phyloP scores from a whole-genome alignment of 2,888 invertebrate species.

The Eilema griseolum region DNA sequence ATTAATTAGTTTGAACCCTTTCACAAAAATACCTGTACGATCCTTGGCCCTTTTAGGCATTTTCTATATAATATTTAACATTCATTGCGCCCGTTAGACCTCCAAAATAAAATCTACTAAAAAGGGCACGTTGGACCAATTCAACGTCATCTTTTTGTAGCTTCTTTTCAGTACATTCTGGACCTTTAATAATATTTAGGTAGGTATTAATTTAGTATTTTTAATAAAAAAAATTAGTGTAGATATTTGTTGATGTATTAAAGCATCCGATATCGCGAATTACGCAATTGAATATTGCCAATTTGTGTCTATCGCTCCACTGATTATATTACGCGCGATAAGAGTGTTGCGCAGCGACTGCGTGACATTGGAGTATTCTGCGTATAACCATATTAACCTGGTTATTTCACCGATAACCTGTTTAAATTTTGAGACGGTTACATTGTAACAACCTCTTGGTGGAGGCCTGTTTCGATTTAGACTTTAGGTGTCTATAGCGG shows the following conservation, averaged over 20 bases:
- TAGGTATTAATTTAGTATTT: too few species aligned
- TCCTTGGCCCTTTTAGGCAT: too few species aligned
- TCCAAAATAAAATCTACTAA: too few species aligned
- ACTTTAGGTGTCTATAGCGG: not conserved
- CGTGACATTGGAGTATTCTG: slow-evolving; percentile 23
- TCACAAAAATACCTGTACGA: too few species aligned
- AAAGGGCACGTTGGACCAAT: too few species aligned
- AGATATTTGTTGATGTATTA: slow-evolving; percentile 4
- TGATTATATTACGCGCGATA: slow-evolving; percentile 17
- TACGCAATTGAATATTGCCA: slow-evolving; percentile 17
- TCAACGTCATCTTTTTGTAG: too few species aligned
- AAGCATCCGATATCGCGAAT: slow-evolving; percentile 17
- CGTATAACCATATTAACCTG: slow-evolving; percentile 24
- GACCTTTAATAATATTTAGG: too few species aligned
- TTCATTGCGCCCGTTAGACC: too few species aligned
- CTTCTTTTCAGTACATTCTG: too few species aligned
- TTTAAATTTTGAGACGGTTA: slow-evolving; percentile 12
- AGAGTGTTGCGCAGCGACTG: slow-evolving; percentile 18
- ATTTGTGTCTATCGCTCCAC: slow-evolving; percentile 15
- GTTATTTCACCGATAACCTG: slow-evolving; percentile 28
- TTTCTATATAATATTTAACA: too few species aligned
- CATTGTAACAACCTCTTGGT: slow-evolving; percentile 18
- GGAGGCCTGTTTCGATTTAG: not conserved
- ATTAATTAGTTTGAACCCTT: too few species aligned
- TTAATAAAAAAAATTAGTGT: too few species aligned